Conservation (phyloP, 2,797 vertebrate species). For the Acropternis orthonyx region DNA sequence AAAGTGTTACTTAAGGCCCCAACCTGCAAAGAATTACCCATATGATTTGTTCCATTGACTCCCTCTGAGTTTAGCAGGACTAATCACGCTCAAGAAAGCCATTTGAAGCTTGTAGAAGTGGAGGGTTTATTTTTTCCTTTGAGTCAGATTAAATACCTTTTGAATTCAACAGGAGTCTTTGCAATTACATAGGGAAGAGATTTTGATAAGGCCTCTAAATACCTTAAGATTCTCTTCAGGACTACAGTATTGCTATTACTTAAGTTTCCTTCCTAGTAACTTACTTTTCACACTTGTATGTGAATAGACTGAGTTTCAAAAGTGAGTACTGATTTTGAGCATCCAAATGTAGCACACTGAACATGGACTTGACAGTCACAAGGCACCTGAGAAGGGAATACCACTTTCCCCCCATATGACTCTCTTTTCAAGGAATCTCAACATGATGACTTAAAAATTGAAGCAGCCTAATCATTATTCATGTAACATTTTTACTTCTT, state of each 20-base stretch:
- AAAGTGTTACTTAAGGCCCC: conserved; percentile 67
- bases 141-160: background rate
- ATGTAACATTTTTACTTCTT: background rate
- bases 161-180: background rate
- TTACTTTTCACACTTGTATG: background rate
- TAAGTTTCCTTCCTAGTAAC: background rate
- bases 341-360: background rate
- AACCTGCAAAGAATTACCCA: conserved; percentile 69
- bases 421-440: background rate
- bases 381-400: background rate
- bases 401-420: background rate
- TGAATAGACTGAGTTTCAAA: background rate
- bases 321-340: background rate
- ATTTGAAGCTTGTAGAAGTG: background rate
- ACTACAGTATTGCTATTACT: background rate
- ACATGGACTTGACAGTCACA: background rate
- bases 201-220: background rate
- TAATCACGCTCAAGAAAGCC: conserved; percentile 28
- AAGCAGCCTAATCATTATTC: background rate
- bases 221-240: background rate
- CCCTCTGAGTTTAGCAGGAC: conserved; percentile 40
- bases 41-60: conserved; percentile 65
- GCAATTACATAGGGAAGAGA: background rate
- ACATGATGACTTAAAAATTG: background rate
- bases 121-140: background rate